Evolutionary conservation across 2,888 invertebrate species (phyloP).

Genomic region (Micropterix aruncella): DNA sequence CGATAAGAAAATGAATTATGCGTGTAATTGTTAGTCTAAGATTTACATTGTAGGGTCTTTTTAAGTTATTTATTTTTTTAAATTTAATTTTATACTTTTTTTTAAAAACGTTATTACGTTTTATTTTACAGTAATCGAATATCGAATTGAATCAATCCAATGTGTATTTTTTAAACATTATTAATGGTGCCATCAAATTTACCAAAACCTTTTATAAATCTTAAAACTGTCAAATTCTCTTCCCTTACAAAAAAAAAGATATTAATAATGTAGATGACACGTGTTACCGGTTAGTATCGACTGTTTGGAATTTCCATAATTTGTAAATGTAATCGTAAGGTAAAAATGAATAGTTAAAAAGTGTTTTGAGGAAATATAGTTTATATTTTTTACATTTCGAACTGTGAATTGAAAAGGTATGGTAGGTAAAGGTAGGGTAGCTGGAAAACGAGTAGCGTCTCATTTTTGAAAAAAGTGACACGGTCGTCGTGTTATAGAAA

Average conservation of each 20-base stretch:
- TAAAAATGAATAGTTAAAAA: conserved; percentile 37
- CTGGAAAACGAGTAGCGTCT: too few species aligned
- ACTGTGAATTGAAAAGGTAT: conserved; percentile 16
- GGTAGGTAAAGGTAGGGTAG: neutral
- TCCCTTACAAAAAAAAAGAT: too few species aligned
- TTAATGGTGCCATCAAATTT: too few species aligned
- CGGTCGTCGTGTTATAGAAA: neutral
- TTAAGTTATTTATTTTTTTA: too few species aligned
- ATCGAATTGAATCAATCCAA: too few species aligned
- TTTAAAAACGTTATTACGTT: too few species aligned
- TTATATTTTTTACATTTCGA: conserved; percentile 44
- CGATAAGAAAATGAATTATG: neutral
- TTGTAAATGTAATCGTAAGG: conserved; percentile 26
- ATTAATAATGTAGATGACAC: too few species aligned
- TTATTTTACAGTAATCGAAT: too few species aligned
- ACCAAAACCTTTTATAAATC: too few species aligned
- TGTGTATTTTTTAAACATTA: too few species aligned
- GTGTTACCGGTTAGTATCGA: neutral
- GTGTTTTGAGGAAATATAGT: conserved; percentile 21
- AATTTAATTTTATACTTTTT: too few species aligned
- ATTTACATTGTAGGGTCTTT: neutral
- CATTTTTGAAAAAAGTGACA: neutral
- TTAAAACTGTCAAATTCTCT: too few species aligned
- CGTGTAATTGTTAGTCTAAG: conserved; percentile 1
- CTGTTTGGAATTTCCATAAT: neutral